phyloP scores from a whole-genome alignment of 37 sponge, comb jelly and placozoan genomes.

The Cliona cf. orientalis region DNA sequence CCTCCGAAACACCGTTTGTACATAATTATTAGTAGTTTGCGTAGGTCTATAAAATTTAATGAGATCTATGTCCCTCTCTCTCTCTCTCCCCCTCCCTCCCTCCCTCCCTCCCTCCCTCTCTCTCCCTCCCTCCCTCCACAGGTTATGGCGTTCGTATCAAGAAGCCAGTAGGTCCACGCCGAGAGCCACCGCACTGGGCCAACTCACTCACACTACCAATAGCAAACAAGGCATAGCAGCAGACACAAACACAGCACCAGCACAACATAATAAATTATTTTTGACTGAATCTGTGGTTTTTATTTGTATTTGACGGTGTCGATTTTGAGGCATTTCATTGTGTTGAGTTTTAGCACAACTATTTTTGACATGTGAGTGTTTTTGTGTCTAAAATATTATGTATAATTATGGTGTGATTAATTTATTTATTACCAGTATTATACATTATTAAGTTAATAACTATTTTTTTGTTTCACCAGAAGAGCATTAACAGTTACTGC shows the following conservation, averaged over 20 bases:
- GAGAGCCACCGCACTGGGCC: conserved; percentile 61
- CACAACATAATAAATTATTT: no score
- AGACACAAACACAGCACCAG: neutral
- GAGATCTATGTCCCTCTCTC: neutral
- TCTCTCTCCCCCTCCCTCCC: neutral
- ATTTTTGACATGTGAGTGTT: no score
- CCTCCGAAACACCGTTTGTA: no score
- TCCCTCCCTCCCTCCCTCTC: neutral
- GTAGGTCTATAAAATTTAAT: neutral
- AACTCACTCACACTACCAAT: neutral
- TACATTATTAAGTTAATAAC: no score
- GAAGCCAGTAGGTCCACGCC: conserved; percentile 62
- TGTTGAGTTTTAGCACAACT: neutral
- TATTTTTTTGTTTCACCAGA: no score
- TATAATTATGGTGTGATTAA: no score
- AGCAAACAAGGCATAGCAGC: neutral
- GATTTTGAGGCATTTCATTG: neutral
- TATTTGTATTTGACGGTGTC: neutral
- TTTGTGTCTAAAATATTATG: no score
- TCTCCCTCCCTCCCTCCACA: neutral
- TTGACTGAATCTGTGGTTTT: neutral
- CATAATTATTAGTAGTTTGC: no score
- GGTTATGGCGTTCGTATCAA: conserved; percentile 65
- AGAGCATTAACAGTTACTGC: no score
- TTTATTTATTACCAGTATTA: no score